A percentile compares a stretch with the other conserved stretches of the same genome.
Conservation (phyloP, 2,888 invertebrate species). For the Eupithecia centaureata region DNA sequence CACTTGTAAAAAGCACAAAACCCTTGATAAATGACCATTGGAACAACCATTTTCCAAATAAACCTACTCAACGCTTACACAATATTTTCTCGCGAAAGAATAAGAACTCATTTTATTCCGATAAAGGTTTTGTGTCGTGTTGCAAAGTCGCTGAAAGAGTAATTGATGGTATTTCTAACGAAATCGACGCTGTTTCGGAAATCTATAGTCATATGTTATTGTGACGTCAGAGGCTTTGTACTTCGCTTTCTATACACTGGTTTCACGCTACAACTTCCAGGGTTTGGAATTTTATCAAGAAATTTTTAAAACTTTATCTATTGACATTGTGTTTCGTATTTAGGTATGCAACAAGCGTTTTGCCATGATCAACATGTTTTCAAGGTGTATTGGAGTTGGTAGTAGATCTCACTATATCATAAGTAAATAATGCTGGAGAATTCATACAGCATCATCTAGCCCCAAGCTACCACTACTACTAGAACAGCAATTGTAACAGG, state of each 20-base stretch:
- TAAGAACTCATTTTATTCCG: constrained; percentile 18
- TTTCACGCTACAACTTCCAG: not conserved
- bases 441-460: too few species aligned
- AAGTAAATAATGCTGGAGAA: too few species aligned
- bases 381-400: too few species aligned
- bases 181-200: constrained; percentile 21
- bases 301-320: not conserved
- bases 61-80: constrained; percentile 6
- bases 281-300: not conserved
- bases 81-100: constrained; percentile 13
- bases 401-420: too few species aligned
- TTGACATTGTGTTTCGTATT: too few species aligned
- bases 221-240: constrained; percentile 13
- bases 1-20: not conserved
- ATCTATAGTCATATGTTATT: constrained; percentile 22
- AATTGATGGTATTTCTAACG: constrained; percentile 23
- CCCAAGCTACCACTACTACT: too few species aligned
- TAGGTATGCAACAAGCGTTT: too few species aligned
- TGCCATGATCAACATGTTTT: too few species aligned
- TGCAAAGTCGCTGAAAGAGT: constrained; percentile 16
- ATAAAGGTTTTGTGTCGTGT: constrained; percentile 22
- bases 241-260: not conserved
- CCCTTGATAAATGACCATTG: not conserved
- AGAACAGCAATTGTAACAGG: too few species aligned
- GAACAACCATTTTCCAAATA: not conserved